These are phyloP conservation scores for Sminthurides aquaticus DNA, from an alignment of 2,888 invertebrate species.

Conservation along the genomic window DNA sequence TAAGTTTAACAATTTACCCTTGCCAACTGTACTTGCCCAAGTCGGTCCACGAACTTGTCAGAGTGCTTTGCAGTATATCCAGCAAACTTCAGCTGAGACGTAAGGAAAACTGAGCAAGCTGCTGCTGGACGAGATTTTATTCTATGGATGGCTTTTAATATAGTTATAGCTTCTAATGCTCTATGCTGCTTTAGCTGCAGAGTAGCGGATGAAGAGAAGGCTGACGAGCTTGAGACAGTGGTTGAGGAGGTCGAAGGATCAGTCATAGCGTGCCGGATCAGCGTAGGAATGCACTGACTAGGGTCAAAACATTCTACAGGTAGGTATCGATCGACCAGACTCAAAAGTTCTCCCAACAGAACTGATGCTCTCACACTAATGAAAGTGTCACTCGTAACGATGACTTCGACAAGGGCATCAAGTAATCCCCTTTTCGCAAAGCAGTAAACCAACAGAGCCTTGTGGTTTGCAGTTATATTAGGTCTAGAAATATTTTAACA, in stretches of 20 bases:
- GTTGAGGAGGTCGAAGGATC: slow-evolving; percentile 10
- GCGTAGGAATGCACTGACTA: slow-evolving; percentile 72
- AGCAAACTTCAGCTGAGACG: slow-evolving; percentile 36
- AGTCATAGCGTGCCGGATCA: slow-evolving; percentile 63
- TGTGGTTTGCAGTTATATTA: slow-evolving; percentile 84
- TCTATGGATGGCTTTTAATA: slow-evolving; percentile 35
- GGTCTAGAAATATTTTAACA: slow-evolving; percentile 55
- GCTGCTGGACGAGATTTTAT: slow-evolving; percentile 34
- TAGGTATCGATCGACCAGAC: slow-evolving; percentile 74
- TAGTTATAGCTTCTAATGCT: slow-evolving; percentile 41
- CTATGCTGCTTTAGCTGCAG: slow-evolving; percentile 36
- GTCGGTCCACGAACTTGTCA: slow-evolving; percentile 33
- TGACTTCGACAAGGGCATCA: slow-evolving; percentile 83
- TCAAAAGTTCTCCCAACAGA: slow-evolving; percentile 76
- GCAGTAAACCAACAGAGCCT: slow-evolving; percentile 77
- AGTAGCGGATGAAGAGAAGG: slow-evolving; percentile 32
- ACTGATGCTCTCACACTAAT: slow-evolving; percentile 87
- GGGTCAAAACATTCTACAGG: slow-evolving; percentile 79
- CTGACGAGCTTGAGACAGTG: slow-evolving; percentile 12
- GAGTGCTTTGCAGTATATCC: slow-evolving; percentile 27
- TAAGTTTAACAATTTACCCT: slow-evolving; percentile 25
- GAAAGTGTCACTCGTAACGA: slow-evolving; percentile 78
- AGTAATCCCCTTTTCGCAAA: slow-evolving; percentile 77
- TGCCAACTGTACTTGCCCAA: slow-evolving; percentile 38
- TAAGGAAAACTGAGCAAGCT: slow-evolving; percentile 39